Percentiles rank a stretch among this genome's conserved stretches.
phyloP scores from a whole-genome alignment of 1,140 invertebrate genomes.

The Pogonus chalceus region DNA sequence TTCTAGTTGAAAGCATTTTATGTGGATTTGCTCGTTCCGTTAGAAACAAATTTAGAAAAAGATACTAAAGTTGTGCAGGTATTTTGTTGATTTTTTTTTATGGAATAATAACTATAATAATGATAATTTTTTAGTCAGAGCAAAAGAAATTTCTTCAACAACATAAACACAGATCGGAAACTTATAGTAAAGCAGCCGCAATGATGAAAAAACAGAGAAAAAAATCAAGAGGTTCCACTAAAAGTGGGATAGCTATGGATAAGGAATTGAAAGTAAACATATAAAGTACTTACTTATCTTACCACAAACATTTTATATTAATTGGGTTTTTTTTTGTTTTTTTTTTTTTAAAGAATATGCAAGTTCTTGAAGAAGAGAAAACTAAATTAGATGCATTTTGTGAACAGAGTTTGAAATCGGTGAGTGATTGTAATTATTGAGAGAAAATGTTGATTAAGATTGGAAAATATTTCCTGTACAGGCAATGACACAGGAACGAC shows the following conservation, averaged over 20 bases:
- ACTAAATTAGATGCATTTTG: constrained; percentile 82
- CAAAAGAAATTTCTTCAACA: constrained; percentile 84
- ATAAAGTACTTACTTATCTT: not conserved
- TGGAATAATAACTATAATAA: not conserved
- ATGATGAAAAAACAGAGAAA: constrained; percentile 83
- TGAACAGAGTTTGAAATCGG: constrained; percentile 82
- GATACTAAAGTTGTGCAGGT: constrained; percentile 89
- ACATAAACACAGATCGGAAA: constrained; percentile 78
- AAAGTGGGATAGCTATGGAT: constrained; percentile 69
- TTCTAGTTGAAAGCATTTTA: constrained; percentile 87
- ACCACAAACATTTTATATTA: too few relatives aligned
- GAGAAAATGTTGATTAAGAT: constrained; percentile 5
- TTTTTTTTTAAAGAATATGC: constrained; percentile 61
- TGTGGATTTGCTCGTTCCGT: constrained; percentile 79
- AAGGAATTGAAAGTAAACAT: constrained; percentile 72
- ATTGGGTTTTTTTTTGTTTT: constrained; percentile 8
- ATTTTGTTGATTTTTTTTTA: constrained; percentile 16
- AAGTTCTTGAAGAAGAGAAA: constrained; percentile 82
- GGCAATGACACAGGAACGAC: constrained; percentile 88
- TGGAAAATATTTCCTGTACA: constrained; percentile 34
- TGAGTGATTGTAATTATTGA: constrained; percentile 42
- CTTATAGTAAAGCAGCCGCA: constrained; percentile 77
- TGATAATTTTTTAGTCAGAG: constrained; percentile 54
- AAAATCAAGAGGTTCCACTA: constrained; percentile 68
- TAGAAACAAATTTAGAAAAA: constrained; percentile 87